phyloP scores from a whole-genome alignment of 2,797 vertebrate species.

The Lateolabrax maculatus region DNA sequence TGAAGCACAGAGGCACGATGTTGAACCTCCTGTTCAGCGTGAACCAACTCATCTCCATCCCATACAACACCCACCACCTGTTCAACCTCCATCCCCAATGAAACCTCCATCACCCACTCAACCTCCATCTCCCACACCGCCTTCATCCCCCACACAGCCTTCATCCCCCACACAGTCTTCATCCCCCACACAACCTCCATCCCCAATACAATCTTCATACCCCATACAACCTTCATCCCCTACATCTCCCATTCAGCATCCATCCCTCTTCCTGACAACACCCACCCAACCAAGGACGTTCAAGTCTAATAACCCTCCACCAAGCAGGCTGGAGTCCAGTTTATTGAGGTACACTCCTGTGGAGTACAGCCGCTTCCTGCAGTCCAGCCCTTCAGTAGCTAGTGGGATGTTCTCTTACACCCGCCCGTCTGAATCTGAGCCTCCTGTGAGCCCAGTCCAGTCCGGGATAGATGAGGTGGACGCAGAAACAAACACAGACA shows the following conservation, averaged over 20 bases:
- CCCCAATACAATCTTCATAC: neutral
- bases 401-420: conserved; percentile 28
- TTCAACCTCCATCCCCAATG: conserved; percentile 24
- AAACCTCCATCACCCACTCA: neutral
- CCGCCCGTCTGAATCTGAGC: conserved; percentile 25
- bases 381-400: conserved; percentile 38
- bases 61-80: conserved; percentile 29
- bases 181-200: neutral
- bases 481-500: conserved; percentile 30
- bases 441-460: conserved; percentile 31
- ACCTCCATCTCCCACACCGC: conserved; percentile 6
- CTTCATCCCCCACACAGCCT: conserved; percentile 18
- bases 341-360: conserved; percentile 82
- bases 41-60: conserved; percentile 58
- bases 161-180: neutral
- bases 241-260: conserved; percentile 28
- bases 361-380: conserved; percentile 82
- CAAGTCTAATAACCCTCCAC: conserved; percentile 53
- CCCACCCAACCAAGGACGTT: conserved; percentile 58
- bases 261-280: conserved; percentile 43
- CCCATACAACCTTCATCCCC: neutral
- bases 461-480: conserved; percentile 62
- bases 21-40: conserved; percentile 41
- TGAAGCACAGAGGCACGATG: conserved; percentile 58
- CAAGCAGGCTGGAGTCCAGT: conserved; percentile 83